Evolutionary conservation across 2,888 invertebrate species (phyloP).

Genomic region (Celastrina argiolus): DNA sequence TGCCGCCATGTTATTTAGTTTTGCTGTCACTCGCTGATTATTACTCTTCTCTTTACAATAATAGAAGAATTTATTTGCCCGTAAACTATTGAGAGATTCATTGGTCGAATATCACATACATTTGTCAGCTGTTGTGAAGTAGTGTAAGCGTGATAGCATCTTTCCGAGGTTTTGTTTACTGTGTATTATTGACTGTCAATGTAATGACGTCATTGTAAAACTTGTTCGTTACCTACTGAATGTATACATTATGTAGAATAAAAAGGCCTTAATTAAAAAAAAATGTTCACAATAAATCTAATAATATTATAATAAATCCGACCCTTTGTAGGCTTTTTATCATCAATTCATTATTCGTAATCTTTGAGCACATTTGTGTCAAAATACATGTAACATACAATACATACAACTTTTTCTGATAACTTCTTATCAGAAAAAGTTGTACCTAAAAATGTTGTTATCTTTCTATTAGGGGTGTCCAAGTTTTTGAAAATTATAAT

Average conservation of each 20-base stretch:
- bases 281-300: too few relatives aligned
- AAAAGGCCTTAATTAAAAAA: background rate
- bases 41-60: conserved; percentile 1
- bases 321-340: background rate
- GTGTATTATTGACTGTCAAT: conserved; percentile 72
- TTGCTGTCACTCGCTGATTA: conserved; percentile 70
- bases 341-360: background rate
- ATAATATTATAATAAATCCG: background rate
- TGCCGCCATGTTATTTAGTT: conserved; percentile 78
- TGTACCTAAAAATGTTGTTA: too few relatives aligned
- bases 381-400: background rate
- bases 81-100: background rate
- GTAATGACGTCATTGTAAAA: conserved; percentile 69
- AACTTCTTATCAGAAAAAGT: too few relatives aligned
- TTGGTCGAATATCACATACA: background rate
- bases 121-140: conserved; percentile 26
- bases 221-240: conserved; percentile 27
- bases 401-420: background rate
- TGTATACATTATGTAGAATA: background rate
- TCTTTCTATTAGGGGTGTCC: background rate
- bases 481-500: background rate
- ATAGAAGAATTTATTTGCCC: background rate
- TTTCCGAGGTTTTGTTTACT: conserved; percentile 58
- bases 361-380: background rate
- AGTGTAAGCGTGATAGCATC: conserved; percentile 27